Evolutionary conservation across 1,140 invertebrate genomes (phyloP).

Genomic region (Apocrypta bakeri): DNA sequence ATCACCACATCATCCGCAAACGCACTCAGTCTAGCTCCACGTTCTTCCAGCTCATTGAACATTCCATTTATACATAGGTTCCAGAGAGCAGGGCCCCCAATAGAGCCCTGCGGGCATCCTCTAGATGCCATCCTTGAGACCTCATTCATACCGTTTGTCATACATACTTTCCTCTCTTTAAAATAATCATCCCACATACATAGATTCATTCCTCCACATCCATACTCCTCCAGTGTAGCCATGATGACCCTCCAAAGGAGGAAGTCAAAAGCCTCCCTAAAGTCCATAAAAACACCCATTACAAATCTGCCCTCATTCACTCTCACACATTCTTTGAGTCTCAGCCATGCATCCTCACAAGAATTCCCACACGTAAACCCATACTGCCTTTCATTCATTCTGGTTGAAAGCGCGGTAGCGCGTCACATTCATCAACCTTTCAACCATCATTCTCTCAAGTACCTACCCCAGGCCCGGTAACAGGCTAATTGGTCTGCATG

Average conservation of each 20-base stretch:
- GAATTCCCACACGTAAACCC: constrained; percentile 27
- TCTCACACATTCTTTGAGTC: background rate
- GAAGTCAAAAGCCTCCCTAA: constrained; percentile 68
- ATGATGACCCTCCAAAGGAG: constrained; percentile 62
- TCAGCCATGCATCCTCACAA: constrained; percentile 23
- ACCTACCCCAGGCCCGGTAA: no score
- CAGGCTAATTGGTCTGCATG: no score
- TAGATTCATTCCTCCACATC: background rate
- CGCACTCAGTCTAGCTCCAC: constrained; percentile 48
- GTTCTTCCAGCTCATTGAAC: constrained; percentile 27
- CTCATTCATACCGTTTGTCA: background rate
- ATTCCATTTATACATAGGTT: constrained; percentile 58
- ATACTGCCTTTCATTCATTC: background rate
- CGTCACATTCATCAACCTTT: constrained; percentile 38
- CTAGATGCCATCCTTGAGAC: background rate
- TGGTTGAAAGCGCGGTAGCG: no score
- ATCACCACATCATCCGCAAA: constrained; percentile 57
- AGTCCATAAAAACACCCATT: constrained; percentile 61
- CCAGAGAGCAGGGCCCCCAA: constrained; percentile 54
- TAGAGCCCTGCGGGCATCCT: constrained; percentile 53
- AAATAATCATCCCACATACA: constrained; percentile 30
- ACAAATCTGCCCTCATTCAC: constrained; percentile 52
- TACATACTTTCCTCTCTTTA: constrained; percentile 26
- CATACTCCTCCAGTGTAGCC: constrained; percentile 39
- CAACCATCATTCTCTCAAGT: constrained; percentile 55